Base-by-base conservation (phyloP, 2,113 vertebrate species). In the Arizona elegans region DNA sequence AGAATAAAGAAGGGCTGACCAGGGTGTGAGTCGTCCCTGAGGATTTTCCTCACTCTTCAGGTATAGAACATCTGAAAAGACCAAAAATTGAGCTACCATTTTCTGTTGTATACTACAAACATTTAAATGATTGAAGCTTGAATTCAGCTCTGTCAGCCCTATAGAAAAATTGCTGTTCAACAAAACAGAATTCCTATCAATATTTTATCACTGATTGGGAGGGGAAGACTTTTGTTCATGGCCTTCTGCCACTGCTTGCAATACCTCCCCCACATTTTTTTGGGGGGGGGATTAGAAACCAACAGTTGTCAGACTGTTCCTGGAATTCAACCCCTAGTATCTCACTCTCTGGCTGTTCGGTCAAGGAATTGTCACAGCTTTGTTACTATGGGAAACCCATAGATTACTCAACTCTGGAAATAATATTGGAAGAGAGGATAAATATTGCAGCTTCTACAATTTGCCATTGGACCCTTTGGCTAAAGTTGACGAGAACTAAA, bases 1-100 rank as follows among this genome's bases (percentile, higher is more conserved):
- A 47, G 43, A 47, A 47, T 47, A 3, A 47, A 47, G 43, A 47
- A 47, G 43, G 43, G 43, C 43, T 47, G 43, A 47, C 43, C 43
- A 47, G 3, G 43, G 43, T 47, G 43, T 47, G 43, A 47, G 43
- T 47, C 0, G 4, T 47, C 43, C 43, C 43, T 47, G 43, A 47
- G 43, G 43, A 47, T 47, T 47, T 47, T 47, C 43, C 43, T 47
- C 43, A 47, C 3, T 47, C 43, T 47, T 47, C 43, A 47, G 43
- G 1, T 24, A 52, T 85, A 90, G 89, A 89, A 29, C 53, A 21
- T 38, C 92, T 92, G 29, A 89, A 85, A 52, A 65, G 56, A 92
- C 52, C 89, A 92, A 92, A 92, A 92, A 81, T 24, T 75, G 29
- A 65, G 89, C 56, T 87, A 92, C 52, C 65, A 85, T 85, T 92